Evolutionary conservation across 2,797 vertebrate species (phyloP).

Genomic region (Prionace glauca): DNA sequence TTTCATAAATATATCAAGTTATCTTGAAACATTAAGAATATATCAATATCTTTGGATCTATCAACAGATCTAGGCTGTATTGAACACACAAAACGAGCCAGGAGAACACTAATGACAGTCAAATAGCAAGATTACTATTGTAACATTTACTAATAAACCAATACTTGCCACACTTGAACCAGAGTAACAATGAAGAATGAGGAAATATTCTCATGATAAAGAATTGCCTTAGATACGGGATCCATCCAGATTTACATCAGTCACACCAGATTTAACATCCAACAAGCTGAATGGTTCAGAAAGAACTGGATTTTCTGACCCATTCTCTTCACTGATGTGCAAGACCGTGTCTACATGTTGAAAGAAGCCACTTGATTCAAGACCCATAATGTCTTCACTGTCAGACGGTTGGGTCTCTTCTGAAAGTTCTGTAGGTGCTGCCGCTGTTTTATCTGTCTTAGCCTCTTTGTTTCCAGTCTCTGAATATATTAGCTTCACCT

Average conservation of each 20-base stretch:
- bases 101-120: background rate
- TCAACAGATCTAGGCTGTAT: background rate
- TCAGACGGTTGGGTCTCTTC: conserved; percentile 57
- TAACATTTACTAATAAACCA: background rate
- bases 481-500: conserved; percentile 49
- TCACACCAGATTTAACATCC: conserved; percentile 53
- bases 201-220: background rate
- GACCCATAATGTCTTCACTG: conserved; percentile 72
- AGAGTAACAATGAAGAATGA: background rate
- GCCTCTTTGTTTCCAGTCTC: conserved; percentile 59
- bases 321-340: conserved; percentile 76
- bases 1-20: background rate
- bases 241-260: conserved; percentile 67
- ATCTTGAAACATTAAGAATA: background rate
- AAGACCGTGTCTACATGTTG: conserved; percentile 68
- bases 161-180: background rate
- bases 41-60: background rate
- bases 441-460: conserved; percentile 53
- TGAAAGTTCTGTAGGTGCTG: conserved; percentile 44
- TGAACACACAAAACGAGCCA: background rate
- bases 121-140: background rate
- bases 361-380: conserved; percentile 79
- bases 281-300: conserved; percentile 61
- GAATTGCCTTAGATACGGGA: conserved; percentile 67
- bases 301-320: conserved; percentile 85